Evolutionary conservation across 2,113 vertebrate genomes (phyloP), one percentile per base, ranked within the genome.

Genomic region (Aptenodytes patagonicus): DNA sequence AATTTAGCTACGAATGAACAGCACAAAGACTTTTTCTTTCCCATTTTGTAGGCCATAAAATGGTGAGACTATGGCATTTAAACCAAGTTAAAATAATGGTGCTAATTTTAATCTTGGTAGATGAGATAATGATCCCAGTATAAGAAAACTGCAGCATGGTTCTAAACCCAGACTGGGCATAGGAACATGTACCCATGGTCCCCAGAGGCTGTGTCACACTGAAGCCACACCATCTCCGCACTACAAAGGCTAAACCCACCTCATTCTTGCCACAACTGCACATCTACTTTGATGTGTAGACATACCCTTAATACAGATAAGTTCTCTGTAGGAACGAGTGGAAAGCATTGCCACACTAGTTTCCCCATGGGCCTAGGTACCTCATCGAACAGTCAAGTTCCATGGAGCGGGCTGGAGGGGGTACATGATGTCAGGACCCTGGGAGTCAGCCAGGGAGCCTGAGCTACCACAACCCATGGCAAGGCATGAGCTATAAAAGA

Each of bases 141-240:
- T 24, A 57, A 46, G 20, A 83, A 89, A 83, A 57, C 2, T 20
- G 13, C 17, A 55, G 9, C 26, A 14, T 29, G 32, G 4, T 52
- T 80, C 57, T 70, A 83, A 51, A 58, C 17, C 3, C 20, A 64
- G 28, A 22, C 14, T n/a, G 38, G 10, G 14, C 20, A n/a, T 4
- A 54, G 7, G 5, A 51, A 40, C 1, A 0, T 19, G 13, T 55
- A 46, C 9, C 7, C 3, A 4, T 6, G 6, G 10, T 76, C 32
- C 44, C 40, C 29, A 44, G 51, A 38, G 9, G 11, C 11, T 44
- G 9, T 54, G 31, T 69, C 14, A 49, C 20, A 31, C 26, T 47
- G 55, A 62, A 68, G 25, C 7, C 34, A 69, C 9, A 32, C 4
- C 8, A 25, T 26, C 21, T 66, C 22, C 2, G 0, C 1, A 0